These are phyloP conservation scores for Virgularia gustaviana DNA, from an alignment of 92 coral and sea anemone genomes.

Conservation along the genomic window DNA sequence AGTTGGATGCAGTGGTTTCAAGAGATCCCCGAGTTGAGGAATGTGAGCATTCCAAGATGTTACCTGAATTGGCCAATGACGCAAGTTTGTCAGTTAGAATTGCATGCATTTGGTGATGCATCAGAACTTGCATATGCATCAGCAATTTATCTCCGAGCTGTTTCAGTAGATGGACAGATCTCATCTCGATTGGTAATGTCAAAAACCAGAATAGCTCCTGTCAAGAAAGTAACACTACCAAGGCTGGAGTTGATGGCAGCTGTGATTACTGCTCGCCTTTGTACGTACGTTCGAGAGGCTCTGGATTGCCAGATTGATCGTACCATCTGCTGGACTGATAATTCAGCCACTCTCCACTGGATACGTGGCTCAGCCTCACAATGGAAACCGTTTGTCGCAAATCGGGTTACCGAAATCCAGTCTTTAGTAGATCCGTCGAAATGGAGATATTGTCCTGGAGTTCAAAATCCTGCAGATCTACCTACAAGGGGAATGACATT, in stretches of 20 bases:
- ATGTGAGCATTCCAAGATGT: conserved; percentile 35
- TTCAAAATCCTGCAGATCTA: not conserved
- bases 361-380: not conserved
- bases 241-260: conserved; percentile 41
- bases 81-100: conserved; percentile 8
- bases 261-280: conserved; percentile 23
- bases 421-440: not conserved
- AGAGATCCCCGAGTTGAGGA: conserved; percentile 2
- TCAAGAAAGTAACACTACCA: conserved; percentile 36
- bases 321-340: conserved; percentile 23
- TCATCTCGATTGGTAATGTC: conserved; percentile 41
- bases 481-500: not conserved
- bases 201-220: conserved; percentile 41
- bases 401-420: conserved; percentile 10
- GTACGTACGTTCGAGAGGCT: not conserved
- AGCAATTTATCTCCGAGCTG: conserved; percentile 47
- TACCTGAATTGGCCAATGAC: conserved; percentile 15
- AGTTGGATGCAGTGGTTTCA: conserved; percentile 40
- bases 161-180: conserved; percentile 16
- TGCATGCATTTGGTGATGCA: conserved; percentile 55
- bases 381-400: conserved; percentile 14
- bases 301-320: not conserved
- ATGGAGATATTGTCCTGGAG: not conserved
- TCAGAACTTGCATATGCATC: conserved; percentile 49
- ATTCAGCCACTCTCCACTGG: not conserved